Percentiles rank a stretch among this genome's conserved stretches.
Evolutionary conservation across 1,140 invertebrate genomes (phyloP).

Genomic region (Zelostemma sp.): DNA sequence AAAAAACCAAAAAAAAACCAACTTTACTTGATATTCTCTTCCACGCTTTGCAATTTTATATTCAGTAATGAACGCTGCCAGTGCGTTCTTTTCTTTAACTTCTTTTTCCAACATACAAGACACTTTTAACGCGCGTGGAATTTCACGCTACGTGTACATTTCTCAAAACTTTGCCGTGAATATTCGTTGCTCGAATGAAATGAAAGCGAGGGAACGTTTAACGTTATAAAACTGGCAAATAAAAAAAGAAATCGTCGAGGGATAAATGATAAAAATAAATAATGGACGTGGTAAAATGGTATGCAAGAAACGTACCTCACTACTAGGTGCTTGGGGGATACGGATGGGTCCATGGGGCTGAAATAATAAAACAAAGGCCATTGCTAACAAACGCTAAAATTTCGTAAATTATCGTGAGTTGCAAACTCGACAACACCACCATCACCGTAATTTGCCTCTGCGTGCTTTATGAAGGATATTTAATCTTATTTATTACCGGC

Average conservation of each 20-base stretch:
- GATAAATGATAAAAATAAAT: constrained; percentile 46
- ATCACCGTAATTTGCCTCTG: constrained; percentile 48
- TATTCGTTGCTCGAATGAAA: constrained; percentile 18
- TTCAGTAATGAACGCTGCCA: neutral
- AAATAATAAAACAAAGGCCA: constrained; percentile 75
- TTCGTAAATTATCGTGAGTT: constrained; percentile 53
- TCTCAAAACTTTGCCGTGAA: constrained; percentile 13
- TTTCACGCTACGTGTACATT: constrained; percentile 19
- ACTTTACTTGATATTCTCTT: constrained; percentile 7
- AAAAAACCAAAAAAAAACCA: constrained; percentile 7
- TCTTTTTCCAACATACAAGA: no score
- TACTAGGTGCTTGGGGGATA: constrained; percentile 72
- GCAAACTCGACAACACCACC: constrained; percentile 52
- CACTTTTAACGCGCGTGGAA: no score
- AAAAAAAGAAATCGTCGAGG: constrained; percentile 13
- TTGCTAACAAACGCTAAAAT: constrained; percentile 71
- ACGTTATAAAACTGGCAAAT: constrained; percentile 18
- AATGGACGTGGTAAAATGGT: constrained; percentile 63
- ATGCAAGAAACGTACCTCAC: constrained; percentile 74
- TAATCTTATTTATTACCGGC: constrained; percentile 11
- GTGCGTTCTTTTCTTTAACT: no score
- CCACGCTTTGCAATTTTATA: neutral
- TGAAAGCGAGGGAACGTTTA: constrained; percentile 15
- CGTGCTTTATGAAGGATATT: constrained; percentile 25
- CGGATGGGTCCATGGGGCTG: constrained; percentile 76